Conservation (phyloP, 1,140 invertebrate genomes). For the Reticulitermes speratus region DNA sequence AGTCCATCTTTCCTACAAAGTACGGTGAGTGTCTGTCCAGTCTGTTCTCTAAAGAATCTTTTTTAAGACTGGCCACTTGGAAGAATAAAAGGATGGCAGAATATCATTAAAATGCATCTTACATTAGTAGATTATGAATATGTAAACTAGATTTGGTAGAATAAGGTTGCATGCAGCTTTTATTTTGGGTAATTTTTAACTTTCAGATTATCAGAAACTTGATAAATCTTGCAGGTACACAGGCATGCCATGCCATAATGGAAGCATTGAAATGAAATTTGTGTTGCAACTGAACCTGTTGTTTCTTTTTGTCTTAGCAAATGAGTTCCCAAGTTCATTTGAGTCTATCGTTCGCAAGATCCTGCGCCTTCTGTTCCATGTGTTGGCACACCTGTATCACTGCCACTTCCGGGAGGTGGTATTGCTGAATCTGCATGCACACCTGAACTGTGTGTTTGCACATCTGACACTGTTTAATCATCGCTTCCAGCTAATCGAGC, state of each 20-base stretch:
- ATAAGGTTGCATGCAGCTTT: too few species aligned
- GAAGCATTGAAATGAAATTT: too few species aligned
- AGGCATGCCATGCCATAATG: too few species aligned
- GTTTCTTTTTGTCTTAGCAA: constrained; percentile 62
- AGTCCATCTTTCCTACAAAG: constrained; percentile 97
- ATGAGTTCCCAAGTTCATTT: constrained; percentile 93
- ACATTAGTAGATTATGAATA: too few species aligned
- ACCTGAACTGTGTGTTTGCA: constrained; percentile 94
- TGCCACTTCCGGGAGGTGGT: constrained; percentile 95
- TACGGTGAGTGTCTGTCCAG: constrained; percentile 69
- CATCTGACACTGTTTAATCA: constrained; percentile 90
- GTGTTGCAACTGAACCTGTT: background rate
- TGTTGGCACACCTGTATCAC: constrained; percentile 96
- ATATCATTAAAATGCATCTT: too few species aligned
- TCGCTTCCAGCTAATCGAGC: constrained; percentile 85
- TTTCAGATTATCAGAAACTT: too few species aligned
- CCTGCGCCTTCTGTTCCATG: constrained; percentile 93
- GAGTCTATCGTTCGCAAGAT: constrained; percentile 95
- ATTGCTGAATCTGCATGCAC: constrained; percentile 86
- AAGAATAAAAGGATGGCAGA: too few species aligned
- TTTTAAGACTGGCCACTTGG: background rate
- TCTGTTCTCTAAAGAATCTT: background rate
- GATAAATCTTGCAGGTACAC: too few species aligned
- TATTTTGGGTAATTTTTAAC: too few species aligned
- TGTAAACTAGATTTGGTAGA: too few species aligned